Base-by-base conservation (phyloP, 2,113 vertebrate genomes). In the Myotis yumanensis region DNA sequence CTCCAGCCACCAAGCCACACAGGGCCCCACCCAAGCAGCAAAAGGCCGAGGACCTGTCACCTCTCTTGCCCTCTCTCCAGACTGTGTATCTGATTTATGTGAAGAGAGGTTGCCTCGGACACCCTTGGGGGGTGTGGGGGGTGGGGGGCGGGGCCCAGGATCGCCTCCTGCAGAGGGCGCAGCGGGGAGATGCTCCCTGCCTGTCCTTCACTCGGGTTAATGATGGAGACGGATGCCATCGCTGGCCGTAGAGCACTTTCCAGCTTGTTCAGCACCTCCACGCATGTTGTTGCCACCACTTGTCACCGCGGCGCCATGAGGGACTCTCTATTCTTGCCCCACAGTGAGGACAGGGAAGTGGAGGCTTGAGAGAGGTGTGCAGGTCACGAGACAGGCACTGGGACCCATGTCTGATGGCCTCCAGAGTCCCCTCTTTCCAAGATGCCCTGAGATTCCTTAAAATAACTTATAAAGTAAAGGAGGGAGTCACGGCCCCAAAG, bases 221-320 rank as follows among this genome's bases (percentile, higher is more conserved):
- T 0, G 14, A 5, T 23, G 2, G 4, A 2, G 7, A n/a, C 4
- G 0, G 0, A 2, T 3, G 32, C 82, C 4, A 0, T 14, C 5
- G 0, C 35, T 76, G 15, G 25, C n/a, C 81, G 2, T 1, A 28
- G 23, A 30, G 11, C 37, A 40, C 59, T 32, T n/a, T 6, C 2
- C 51, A 12, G 32, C 4, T 1, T 17, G n/a, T 12, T 30, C 4
- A 1, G 20, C 23, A 0, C 22, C 79, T 32, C 16, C 35, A 1
- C 0, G 1, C 25, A 3, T 1, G 4, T 23, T 10, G 0, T 22
- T 8, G 11, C 40, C 7, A 54, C 30, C 37, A 1, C 11, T 32
- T 11, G 4, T 48, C 77, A n/a, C 4, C n/a, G 1, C 1, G 64
- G 85, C 4, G 0, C 30, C 3, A 0, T 15, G 62, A 57, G 32